phyloP scores from a whole-genome alignment of 2,113 vertebrate species.

The Pao palembangensis region DNA sequence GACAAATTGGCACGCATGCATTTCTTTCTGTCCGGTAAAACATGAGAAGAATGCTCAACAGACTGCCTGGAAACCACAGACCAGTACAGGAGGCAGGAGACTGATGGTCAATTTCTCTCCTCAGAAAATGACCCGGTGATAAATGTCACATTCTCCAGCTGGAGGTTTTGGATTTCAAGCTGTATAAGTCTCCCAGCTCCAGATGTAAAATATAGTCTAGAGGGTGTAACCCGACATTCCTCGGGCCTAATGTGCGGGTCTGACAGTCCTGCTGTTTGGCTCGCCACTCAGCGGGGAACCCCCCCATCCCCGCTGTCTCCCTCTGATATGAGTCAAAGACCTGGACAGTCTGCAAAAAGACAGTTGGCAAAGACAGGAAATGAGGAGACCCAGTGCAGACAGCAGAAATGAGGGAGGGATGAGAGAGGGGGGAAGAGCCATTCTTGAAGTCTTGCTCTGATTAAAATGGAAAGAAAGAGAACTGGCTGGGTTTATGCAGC shows the following conservation, averaged over 20 bases:
- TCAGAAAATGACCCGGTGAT: slow-evolving; percentile 25
- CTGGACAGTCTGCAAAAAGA: slow-evolving; percentile 51
- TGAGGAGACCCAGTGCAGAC: slow-evolving; percentile 61
- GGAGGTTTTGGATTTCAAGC: slow-evolving; percentile 38
- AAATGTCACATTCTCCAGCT: slow-evolving; percentile 2
- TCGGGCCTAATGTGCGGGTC: slow-evolving; percentile 45
- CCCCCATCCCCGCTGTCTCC: slow-evolving; percentile 27
- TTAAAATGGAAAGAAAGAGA: slow-evolving; percentile 60
- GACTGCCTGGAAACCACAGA: slow-evolving; percentile 38
- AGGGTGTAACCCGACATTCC: slow-evolving; percentile 60
- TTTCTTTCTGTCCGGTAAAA: slow-evolving; percentile 45
- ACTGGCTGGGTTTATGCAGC: slow-evolving; percentile 48
- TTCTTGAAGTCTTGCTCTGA: slow-evolving; percentile 45
- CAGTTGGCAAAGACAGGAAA: slow-evolving; percentile 64
- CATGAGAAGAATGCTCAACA: slow-evolving; percentile 52
- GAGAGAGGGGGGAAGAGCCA: slow-evolving; percentile 42
- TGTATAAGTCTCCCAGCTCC: slow-evolving; percentile 24
- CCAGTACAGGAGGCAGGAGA: not conserved
- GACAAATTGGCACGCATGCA: slow-evolving; percentile 37
- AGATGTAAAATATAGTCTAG: slow-evolving; percentile 40
- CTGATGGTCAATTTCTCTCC: slow-evolving; percentile 22
- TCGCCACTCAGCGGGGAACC: slow-evolving; percentile 48
- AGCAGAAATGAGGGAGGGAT: slow-evolving; percentile 39
- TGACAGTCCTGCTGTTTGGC: slow-evolving; percentile 37
- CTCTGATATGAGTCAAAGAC: slow-evolving; percentile 62